phyloP scores from a whole-genome alignment of 2,888 invertebrate genomes.

The Phyllotreta striolata region DNA sequence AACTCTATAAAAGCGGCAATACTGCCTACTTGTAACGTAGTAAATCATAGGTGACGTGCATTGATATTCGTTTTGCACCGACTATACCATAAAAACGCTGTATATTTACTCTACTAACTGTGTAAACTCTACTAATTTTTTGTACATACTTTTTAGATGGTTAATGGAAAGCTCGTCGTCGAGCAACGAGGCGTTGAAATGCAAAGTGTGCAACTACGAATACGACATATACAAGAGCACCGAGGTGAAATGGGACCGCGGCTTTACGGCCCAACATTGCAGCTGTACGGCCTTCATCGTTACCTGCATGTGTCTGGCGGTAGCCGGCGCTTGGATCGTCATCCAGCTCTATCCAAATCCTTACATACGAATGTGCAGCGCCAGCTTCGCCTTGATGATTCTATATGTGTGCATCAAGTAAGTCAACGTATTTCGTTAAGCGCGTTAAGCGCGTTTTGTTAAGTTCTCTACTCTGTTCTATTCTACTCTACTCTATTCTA shows the following conservation, averaged over 20 bases:
- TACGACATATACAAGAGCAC: constrained; percentile 82
- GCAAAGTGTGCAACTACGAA: constrained; percentile 86
- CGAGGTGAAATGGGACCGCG: constrained; percentile 83
- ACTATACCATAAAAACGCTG: no score
- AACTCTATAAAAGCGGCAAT: no score
- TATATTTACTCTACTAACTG: no score
- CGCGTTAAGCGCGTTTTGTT: background rate
- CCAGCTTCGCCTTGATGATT: constrained; percentile 81
- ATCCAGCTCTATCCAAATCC: constrained; percentile 82
- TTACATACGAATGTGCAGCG: constrained; percentile 79
- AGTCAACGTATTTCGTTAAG: constrained; percentile 33
- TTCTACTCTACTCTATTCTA: no score
- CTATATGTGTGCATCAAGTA: constrained; percentile 86
- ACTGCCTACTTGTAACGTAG: no score
- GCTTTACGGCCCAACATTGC: constrained; percentile 86
- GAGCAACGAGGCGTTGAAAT: constrained; percentile 61
- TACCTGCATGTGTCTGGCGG: constrained; percentile 79
- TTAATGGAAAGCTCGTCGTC: constrained; percentile 74
- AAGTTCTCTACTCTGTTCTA: no score
- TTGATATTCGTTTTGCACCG: no score
- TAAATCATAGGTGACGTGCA: no score
- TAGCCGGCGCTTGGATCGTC: constrained; percentile 80
- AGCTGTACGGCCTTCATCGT: constrained; percentile 81
- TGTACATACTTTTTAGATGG: constrained; percentile 68
- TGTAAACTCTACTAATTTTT: background rate